These are phyloP conservation scores for Drosophila aldrichi DNA, from an alignment of 2,888 invertebrate genomes.

Conservation along the genomic window DNA sequence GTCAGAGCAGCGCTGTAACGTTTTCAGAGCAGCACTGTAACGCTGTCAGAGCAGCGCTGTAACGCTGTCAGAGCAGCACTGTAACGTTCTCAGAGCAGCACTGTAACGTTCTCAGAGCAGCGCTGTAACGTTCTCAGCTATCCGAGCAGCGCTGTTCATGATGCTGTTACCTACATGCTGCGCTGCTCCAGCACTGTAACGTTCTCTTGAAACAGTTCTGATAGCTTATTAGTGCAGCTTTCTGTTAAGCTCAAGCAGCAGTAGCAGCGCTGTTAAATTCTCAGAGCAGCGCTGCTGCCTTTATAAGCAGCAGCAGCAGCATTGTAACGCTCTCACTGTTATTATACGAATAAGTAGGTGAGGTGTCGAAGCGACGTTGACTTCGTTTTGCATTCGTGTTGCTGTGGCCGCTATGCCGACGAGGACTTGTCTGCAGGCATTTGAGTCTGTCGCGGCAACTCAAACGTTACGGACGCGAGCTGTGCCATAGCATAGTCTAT, in stretches of 20 bases:
- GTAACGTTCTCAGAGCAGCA: conserved; percentile 17
- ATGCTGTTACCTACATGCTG: neutral
- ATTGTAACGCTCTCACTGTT: conserved; percentile 1
- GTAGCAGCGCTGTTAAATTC: conserved; percentile 19
- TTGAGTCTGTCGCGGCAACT: conserved; percentile 69
- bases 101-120: neutral
- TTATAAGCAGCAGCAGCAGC: conserved; percentile 6
- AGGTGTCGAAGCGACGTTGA: neutral
- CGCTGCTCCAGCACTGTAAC: neutral
- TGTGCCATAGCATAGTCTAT: neutral
- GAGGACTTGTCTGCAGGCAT: conserved; percentile 20
- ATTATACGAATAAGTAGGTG: neutral
- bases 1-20: neutral
- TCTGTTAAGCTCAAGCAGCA: neutral
- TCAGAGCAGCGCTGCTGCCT: conserved; percentile 12
- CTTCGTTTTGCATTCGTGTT: conserved; percentile 31
- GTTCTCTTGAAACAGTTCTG: neutral
- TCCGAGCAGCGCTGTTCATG: neutral
- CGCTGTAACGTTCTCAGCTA: neutral
- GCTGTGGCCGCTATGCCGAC: conserved; percentile 22
- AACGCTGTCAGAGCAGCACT: conserved; percentile 15
- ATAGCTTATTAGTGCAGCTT: conserved; percentile 3
- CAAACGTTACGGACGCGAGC: conserved; percentile 57
- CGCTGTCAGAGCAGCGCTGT: conserved; percentile 4
- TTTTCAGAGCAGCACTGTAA: neutral